Conservation (phyloP, 1,140 invertebrate genomes). For the Atopsyche davidsoni region DNA sequence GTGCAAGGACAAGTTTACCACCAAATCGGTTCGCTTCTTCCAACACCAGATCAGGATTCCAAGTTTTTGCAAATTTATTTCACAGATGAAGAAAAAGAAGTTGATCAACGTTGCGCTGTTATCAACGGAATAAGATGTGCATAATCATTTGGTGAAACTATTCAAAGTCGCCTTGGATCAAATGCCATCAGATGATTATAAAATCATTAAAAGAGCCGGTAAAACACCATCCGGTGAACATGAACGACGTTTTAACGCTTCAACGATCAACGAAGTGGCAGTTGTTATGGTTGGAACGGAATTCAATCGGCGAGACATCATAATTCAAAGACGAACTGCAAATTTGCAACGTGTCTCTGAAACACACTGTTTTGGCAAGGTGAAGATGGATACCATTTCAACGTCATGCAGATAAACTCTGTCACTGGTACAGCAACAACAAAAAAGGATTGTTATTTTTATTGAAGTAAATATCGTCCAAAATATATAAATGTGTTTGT, state of each 20-base stretch:
- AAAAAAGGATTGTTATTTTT: too few relatives aligned
- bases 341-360: too few relatives aligned
- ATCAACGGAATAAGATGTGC: background rate
- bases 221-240: slow-evolving; percentile 39
- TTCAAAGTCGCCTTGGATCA: slow-evolving; percentile 22
- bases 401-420: too few relatives aligned
- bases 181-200: slow-evolving; percentile 29
- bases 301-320: background rate
- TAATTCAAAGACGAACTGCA: background rate
- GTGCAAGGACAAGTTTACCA: slow-evolving; percentile 33
- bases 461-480: too few relatives aligned
- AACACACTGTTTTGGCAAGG: too few relatives aligned
- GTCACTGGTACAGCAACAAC: too few relatives aligned
- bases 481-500: too few relatives aligned
- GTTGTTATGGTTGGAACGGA: slow-evolving; percentile 34
- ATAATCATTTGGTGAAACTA: background rate
- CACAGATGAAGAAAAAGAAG: slow-evolving; percentile 29
- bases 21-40: slow-evolving; percentile 27
- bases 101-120: background rate
- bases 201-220: slow-evolving; percentile 38
- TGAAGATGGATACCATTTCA: too few relatives aligned
- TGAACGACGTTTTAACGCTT: slow-evolving; percentile 38
- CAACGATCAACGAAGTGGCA: slow-evolving; percentile 36
- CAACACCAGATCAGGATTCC: slow-evolving; percentile 17
- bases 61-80: slow-evolving; percentile 38